Evolutionary conservation across 2,113 vertebrate genomes (phyloP).

Genomic region (Syrrhaptes paradoxus): DNA sequence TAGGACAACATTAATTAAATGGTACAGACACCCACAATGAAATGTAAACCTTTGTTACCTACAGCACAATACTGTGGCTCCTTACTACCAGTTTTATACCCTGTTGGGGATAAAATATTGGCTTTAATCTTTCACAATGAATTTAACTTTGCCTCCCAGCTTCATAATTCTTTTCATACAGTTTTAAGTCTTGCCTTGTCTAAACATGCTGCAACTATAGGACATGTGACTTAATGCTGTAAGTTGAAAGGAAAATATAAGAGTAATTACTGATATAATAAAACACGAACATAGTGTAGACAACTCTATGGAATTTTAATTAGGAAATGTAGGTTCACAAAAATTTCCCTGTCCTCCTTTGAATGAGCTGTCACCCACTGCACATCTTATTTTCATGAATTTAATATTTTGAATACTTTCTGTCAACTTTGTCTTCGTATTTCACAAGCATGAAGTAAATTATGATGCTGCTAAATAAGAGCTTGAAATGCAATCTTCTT

Average conservation of each 20-base stretch:
- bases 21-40: background rate
- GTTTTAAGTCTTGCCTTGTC: background rate
- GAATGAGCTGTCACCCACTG: constrained; percentile 17
- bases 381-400: constrained; percentile 48
- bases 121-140: background rate
- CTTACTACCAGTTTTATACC: background rate
- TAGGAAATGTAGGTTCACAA: constrained; percentile 25
- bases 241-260: constrained; percentile 62
- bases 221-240: constrained; percentile 7
- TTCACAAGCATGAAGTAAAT: constrained; percentile 59
- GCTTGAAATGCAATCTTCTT: constrained; percentile 24
- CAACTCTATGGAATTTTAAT: constrained; percentile 61
- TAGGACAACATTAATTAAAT: constrained; percentile 20
- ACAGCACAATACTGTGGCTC: background rate
- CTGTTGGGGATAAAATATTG: background rate
- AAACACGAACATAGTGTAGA: constrained; percentile 17
- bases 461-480: background rate
- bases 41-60: background rate
- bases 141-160: background rate
- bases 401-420: constrained; percentile 25
- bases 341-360: constrained; percentile 43
- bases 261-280: constrained; percentile 57
- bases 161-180: background rate
- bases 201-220: constrained; percentile 13
- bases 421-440: constrained; percentile 46